phyloP scores from a whole-genome alignment of 23 tunicate genomes.

The Halocynthia aurantium region DNA sequence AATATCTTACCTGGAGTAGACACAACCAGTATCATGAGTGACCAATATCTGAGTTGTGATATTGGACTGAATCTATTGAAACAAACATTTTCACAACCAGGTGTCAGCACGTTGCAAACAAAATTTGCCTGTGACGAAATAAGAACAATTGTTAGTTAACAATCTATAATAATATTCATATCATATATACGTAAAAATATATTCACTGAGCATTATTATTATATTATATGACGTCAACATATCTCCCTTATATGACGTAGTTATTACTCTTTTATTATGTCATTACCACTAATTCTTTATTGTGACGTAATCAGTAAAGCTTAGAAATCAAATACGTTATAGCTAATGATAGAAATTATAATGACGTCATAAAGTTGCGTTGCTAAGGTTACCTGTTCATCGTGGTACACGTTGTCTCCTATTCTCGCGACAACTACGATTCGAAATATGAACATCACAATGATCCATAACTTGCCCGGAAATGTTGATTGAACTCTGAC shows the following conservation, averaged over 20 bases:
- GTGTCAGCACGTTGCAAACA: slow-evolving; percentile 84
- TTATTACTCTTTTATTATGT: no score
- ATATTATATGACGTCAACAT: no score
- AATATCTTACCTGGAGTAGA: slow-evolving; percentile 47
- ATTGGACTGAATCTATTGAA: slow-evolving; percentile 88
- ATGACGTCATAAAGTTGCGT: no score
- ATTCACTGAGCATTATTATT: no score
- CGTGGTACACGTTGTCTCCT: slow-evolving; percentile 93
- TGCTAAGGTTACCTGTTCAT: slow-evolving; percentile 71
- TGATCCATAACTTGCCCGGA: slow-evolving; percentile 98
- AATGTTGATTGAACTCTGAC: slow-evolving; percentile 89
- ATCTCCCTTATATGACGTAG: no score
- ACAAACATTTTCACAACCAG: slow-evolving; percentile 92
- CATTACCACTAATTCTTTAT: no score
- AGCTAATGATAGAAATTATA: no score
- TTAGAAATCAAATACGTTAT: no score
- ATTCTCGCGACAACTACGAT: slow-evolving; percentile 95
- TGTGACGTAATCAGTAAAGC: no score
- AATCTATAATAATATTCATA: no score
- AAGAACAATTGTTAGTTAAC: no score
- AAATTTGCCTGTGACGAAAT: slow-evolving; percentile 36
- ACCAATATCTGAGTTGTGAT: slow-evolving; percentile 92
- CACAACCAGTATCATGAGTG: slow-evolving; percentile 84
- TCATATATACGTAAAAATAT: no score
- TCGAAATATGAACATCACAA: slow-evolving; percentile 94